These are phyloP conservation scores for Sogatella furcifera DNA, from an alignment of 1,140 invertebrate genomes.

Conservation along the genomic window DNA sequence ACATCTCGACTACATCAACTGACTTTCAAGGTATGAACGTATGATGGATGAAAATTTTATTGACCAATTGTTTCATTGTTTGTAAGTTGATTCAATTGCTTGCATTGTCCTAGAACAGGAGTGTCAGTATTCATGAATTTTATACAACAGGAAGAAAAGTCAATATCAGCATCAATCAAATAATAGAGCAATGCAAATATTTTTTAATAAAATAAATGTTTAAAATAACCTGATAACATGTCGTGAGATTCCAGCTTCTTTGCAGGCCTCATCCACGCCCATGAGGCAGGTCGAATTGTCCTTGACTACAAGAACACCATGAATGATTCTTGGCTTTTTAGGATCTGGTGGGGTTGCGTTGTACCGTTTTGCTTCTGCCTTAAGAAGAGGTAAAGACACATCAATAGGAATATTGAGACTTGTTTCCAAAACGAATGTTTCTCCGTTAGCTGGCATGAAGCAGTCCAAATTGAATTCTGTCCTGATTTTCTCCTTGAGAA, in stretches of 20 bases:
- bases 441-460: slow-evolving; percentile 94
- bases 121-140: no score
- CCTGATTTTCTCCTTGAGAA: slow-evolving; percentile 55
- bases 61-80: no score
- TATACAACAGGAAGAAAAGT: no score
- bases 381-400: slow-evolving; percentile 74
- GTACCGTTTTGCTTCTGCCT: slow-evolving; percentile 65
- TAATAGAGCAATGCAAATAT: not conserved
- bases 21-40: no score
- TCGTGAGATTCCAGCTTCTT: slow-evolving; percentile 76
- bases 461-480: slow-evolving; percentile 86
- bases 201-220: not conserved
- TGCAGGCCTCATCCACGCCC: slow-evolving; percentile 79
- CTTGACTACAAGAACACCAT: slow-evolving; percentile 84
- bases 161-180: no score
- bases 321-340: slow-evolving; percentile 70
- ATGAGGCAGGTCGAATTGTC: slow-evolving; percentile 79
- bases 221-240: slow-evolving; percentile 46
- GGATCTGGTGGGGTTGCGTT: slow-evolving; percentile 75
- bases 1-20: no score
- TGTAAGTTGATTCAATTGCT: no score
- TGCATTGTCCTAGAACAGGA: no score
- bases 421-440: slow-evolving; percentile 79
- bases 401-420: slow-evolving; percentile 82
- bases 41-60: no score